phyloP scores from a whole-genome alignment of 35 echinoderm and acorn worm genomes.

The Hemicentrotus pulcherrimus region DNA sequence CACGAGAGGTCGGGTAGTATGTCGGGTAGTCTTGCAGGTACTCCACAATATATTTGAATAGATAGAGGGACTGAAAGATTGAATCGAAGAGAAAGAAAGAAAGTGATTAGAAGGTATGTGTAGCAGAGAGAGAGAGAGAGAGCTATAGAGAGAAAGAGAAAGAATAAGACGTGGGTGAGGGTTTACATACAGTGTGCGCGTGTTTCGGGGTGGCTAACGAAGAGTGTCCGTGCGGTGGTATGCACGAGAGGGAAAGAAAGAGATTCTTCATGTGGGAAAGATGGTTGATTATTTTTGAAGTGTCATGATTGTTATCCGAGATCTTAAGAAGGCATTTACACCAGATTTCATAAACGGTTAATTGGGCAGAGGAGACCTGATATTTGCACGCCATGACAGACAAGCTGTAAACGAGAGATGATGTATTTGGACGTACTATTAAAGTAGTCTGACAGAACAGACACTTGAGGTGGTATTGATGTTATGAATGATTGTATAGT shows the following conservation, averaged over 20 bases:
- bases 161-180: neutral
- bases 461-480: too few species aligned
- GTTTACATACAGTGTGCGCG: neutral
- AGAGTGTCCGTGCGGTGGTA: neutral
- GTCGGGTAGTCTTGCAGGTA: too few species aligned
- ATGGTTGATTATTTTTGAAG: constrained; percentile 25
- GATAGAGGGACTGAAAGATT: neutral
- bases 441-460: neutral
- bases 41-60: neutral
- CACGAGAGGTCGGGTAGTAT: too few species aligned
- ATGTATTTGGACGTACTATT: neutral
- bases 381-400: neutral
- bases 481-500: too few species aligned
- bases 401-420: neutral
- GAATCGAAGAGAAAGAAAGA: neutral
- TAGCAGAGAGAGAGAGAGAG: neutral
- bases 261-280: constrained; percentile 16
- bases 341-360: constrained; percentile 39
- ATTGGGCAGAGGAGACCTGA: neutral
- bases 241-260: neutral
- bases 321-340: constrained; percentile 33
- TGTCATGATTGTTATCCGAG: constrained; percentile 34
- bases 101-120: neutral
- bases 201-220: neutral
- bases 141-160: neutral